Evolutionary conservation across 2,888 invertebrate genomes (phyloP), one percentile per base, ranked within the genome.

Genomic region (Drosophila trichaetosa): DNA sequence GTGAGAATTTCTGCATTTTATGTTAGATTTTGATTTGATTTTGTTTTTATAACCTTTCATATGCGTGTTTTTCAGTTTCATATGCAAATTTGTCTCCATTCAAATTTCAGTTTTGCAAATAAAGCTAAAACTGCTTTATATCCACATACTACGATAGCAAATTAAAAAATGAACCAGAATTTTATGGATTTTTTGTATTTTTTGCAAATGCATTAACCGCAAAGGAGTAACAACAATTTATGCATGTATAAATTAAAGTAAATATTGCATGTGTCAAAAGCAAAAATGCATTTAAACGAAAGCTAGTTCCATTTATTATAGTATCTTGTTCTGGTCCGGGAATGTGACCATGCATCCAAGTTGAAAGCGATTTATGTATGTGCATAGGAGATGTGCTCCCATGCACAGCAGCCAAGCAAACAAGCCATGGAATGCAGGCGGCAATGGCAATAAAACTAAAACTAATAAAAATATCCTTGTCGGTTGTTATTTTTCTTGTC

Each of bases 221-320:
- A 42, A 49, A 29, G 27, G 36, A 61, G 31, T 56, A 46, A 36
- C 54, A 69, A 48, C 42, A 60, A 63, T 78, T 80, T 67, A 57
- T 76, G 54, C 72, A 72, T 78, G 67, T 65, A 65, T 68, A 76
- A 80, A 68, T 80, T 65, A 34, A 62, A 59, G 27, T 62, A 64
- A 82, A 73, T 80, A 80, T 76, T 58, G 52, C 48, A 60, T 64
- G 59, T 73, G 80, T 80, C 80, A 64, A 52, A 65, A 60, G 48
- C 54, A 72, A 76, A 72, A 76, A 77, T 59, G 67, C 65, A 68
- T 57, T 67, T 53, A 53, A 69, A 74, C 40, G 59, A 61, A 62
- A 69, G 38, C 33, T n/a, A 51, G 58, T 58, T n/a, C 4, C 38
- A 52, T 40, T 49, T 48, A 48, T 61, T 36, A 7, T 27, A 31